Evolutionary conservation across 2,113 vertebrate genomes (phyloP), one percentile per base, ranked within the genome.

Genomic region (Edolisoma coerulescens): DNA sequence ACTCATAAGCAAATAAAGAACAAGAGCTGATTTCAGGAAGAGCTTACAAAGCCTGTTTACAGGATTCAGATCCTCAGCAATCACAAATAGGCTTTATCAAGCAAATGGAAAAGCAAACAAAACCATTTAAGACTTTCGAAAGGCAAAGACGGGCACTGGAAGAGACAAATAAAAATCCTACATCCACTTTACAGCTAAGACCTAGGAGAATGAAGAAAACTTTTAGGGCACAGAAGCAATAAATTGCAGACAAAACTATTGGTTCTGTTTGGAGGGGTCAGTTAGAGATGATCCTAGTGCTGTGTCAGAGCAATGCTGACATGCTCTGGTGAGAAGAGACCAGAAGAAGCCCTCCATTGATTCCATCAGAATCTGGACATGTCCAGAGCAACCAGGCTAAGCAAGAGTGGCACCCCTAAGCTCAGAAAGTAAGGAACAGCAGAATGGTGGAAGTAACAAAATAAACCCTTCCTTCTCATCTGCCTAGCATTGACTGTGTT

Each of bases 401-500:
- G 17, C 2, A 63, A 70, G 32, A 65, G 17, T 56, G 4, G 2
- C 27, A 60, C 1, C 3, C 6, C 2, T 23, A 84, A 70, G 20
- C 13, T 45, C 47, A 70, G 42, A 61, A 94, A 37, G 1, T 41
- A 65, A 74, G 56, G 44, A 75, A 20, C 1, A 1, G 7, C 0
- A 3, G 20, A 42, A 47, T 8, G 2, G 5, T 32, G 24, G 77
- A 4, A 42, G 2, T 39, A 42, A 35, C 15, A 49, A 41, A 56
- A 56, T 16, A 61, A 89, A 49, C 3, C 2, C 11, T 30, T 82
- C 23, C 52, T 33, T 21, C 13, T 1, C 3, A 44, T n/a, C 15
- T 52, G 13, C 7, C 21, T 83, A 42, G 15, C 16, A 32, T 0
- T 59, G 22, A 37, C 33, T 33, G 6, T 0, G 0, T 35, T 28